Conservation (phyloP, 2,113 vertebrate genomes). For the Speoplatyrhinus poulsoni region DNA sequence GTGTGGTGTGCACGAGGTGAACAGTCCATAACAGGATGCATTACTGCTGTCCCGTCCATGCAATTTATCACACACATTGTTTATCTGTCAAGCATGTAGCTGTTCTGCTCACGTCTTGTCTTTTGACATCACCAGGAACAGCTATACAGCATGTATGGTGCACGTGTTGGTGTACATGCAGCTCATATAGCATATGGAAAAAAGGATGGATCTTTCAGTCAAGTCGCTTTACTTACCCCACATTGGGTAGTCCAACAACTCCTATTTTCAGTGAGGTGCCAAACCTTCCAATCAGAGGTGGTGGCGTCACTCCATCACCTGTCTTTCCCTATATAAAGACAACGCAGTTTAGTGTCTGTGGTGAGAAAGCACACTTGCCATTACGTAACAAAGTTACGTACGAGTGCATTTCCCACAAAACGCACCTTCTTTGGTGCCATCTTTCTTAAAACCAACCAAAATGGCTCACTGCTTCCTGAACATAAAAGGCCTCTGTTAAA, state of each 20-base stretch:
- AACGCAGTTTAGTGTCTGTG: slow-evolving; percentile 39
- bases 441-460: slow-evolving; percentile 20
- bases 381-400: slow-evolving; percentile 52
- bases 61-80: not conserved
- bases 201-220: slow-evolving; percentile 4
- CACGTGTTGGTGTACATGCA: not conserved
- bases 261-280: slow-evolving; percentile 95
- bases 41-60: not conserved
- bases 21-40: not conserved
- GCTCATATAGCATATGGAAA: not conserved
- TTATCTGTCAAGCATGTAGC: not conserved
- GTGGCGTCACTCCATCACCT: slow-evolving; percentile 80
- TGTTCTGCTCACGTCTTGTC: not conserved
- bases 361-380: slow-evolving; percentile 34
- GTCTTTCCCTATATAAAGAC: slow-evolving; percentile 78
- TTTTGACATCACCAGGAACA: slow-evolving; percentile 1
- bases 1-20: not conserved
- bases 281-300: slow-evolving; percentile 92
- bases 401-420: slow-evolving; percentile 14
- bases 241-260: slow-evolving; percentile 93
- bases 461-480: slow-evolving; percentile 2
- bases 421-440: slow-evolving; percentile 71
- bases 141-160: slow-evolving; percentile 6
- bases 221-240: slow-evolving; percentile 83
- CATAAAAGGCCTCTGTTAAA: slow-evolving; percentile 38